These are phyloP conservation scores for Poeciliopsis paucimaculata DNA, from an alignment of 2,797 vertebrate genomes.

Conservation along the genomic window DNA sequence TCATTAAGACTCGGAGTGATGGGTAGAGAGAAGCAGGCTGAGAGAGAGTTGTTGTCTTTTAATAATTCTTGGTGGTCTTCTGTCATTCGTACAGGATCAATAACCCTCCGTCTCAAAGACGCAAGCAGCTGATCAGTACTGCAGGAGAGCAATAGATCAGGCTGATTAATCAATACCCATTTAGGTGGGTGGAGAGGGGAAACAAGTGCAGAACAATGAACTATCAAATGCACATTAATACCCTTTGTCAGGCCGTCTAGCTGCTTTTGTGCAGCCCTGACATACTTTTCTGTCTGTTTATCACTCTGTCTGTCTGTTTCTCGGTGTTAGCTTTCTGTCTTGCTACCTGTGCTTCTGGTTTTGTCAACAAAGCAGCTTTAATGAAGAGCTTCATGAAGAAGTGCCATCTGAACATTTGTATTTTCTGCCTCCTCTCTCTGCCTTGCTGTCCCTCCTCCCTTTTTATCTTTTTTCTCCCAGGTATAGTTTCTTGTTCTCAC, in stretches of 20 bases:
- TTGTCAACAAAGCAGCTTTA: constrained; percentile 35
- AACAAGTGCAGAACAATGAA: constrained; percentile 77
- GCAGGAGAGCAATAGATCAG: constrained; percentile 75
- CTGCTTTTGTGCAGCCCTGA: constrained; percentile 50
- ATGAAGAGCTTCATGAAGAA: constrained; percentile 57
- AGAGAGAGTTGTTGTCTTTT: constrained; percentile 74
- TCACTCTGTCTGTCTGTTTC: constrained; percentile 35
- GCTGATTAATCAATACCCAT: constrained; percentile 80
- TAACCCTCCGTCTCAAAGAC: constrained; percentile 67
- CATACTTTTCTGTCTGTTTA: constrained; percentile 46
- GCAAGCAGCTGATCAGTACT: constrained; percentile 72
- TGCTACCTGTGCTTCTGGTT: constrained; percentile 9
- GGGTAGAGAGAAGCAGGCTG: constrained; percentile 41
- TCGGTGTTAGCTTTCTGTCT: constrained; percentile 17
- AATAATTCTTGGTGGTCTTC: constrained; percentile 78
- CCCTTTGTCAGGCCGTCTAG: constrained; percentile 49
- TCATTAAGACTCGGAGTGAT: constrained; percentile 68
- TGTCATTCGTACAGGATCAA: constrained; percentile 73
- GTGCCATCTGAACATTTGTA: constrained; percentile 52
- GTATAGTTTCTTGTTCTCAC: constrained; percentile 57
- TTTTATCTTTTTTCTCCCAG: constrained; percentile 27
- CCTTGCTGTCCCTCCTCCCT: not conserved
- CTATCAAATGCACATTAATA: constrained; percentile 77
- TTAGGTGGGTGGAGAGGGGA: constrained; percentile 75
- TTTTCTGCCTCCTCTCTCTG: constrained; percentile 26